Evolutionary conservation across 2,888 invertebrate species (phyloP), one percentile per base, ranked within the genome.

Genomic region (Epinotia brunnichana): DNA sequence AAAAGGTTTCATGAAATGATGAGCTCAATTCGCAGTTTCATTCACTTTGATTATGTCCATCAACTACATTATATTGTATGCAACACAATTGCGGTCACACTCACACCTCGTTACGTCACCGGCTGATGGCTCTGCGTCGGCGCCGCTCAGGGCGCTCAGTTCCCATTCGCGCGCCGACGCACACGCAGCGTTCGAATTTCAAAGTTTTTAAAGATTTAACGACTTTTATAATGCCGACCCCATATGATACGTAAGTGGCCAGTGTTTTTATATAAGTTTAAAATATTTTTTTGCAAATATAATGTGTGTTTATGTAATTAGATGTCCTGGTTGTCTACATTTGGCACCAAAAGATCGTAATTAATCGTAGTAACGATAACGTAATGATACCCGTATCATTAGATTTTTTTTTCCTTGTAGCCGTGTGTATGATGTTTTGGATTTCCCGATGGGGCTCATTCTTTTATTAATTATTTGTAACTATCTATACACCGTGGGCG

Each of bases 231-330:
- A 73, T 71, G 44, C 60, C 74, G 15, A 74, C 75, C 39, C 74
- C 76, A n/a, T 76, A 76, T 64, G 76, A 76, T 53, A 75, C 75
- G 76, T 76, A 74, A 76, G 76, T 74, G 19, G 66, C 51, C 53
- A 44, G 17, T 70, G 41, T 53, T 56, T 48, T 69, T 51, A 0
- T 4, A n/a, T 11, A 44, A 29, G 24, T 54, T 39, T 9, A 24
- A 17, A 41, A 10, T 17, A 5, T 2, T 53, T 4, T 41, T 17
- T 24, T 21, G 35, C 5, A 10, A 15, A 17, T n/a, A 7, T 4
- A n/a, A 11, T 63, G 51, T 2, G 24, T 17, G 48, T 51, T 53
- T 64, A 54, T 21, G 39, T 64, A 21, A 66, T 21, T 15, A 35
- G 5, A 19, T 15, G 35, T 35, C 51, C 15, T 39, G 9, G 15